These are phyloP conservation scores for Platycercus adscitus DNA, from an alignment of 2,113 vertebrate genomes.

Conservation along the genomic window DNA sequence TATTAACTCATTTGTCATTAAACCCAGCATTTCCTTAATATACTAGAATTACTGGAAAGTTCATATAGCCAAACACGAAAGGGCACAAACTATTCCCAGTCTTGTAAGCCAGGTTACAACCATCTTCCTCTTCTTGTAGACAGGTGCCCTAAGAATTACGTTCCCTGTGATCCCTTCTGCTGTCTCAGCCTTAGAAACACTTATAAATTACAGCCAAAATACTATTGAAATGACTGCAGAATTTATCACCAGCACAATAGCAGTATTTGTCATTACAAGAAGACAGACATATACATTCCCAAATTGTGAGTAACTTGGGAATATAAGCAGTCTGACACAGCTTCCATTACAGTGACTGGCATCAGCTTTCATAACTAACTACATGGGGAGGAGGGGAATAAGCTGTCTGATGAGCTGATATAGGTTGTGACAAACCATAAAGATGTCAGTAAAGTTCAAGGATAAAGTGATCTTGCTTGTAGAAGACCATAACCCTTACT, in stretches of 20 bases:
- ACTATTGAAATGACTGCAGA: background rate
- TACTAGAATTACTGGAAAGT: background rate
- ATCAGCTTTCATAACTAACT: background rate
- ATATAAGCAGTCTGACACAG: background rate
- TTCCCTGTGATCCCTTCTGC: background rate
- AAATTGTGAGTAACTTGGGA: background rate
- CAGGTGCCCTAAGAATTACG: background rate
- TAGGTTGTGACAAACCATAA: background rate
- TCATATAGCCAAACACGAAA: background rate
- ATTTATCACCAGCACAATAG: background rate
- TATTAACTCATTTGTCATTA: conserved; percentile 43
- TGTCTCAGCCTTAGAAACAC: background rate
- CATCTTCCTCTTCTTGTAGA: background rate
- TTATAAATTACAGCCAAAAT: background rate
- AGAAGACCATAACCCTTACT: background rate
- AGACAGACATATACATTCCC: background rate
- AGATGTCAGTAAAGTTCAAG: background rate
- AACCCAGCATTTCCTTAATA: background rate
- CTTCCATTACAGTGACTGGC: background rate
- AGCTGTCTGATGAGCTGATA: background rate
- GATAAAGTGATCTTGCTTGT: background rate
- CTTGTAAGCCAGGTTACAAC: background rate
- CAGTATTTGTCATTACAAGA: background rate
- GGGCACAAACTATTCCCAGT: background rate
- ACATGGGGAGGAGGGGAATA: accelerated